Evolutionary conservation across 2,888 invertebrate genomes (phyloP).

Genomic region (Axea sp.): DNA sequence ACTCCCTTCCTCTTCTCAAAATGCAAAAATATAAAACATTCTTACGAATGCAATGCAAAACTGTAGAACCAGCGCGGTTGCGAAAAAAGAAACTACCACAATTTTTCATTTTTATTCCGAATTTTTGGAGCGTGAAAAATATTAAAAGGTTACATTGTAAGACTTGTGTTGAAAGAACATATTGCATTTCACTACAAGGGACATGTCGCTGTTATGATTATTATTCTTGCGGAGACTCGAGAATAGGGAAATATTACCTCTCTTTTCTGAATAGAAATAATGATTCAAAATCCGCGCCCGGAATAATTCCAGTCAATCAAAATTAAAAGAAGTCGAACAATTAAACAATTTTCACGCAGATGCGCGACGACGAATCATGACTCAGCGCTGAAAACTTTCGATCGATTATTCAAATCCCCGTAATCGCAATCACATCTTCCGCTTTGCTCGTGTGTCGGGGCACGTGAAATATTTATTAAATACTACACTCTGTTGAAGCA

Average conservation of each 20-base stretch:
- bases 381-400: constrained; percentile 21
- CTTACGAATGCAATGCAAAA: neutral
- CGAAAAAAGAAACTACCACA: neutral
- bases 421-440: constrained; percentile 45
- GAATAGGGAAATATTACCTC: no score
- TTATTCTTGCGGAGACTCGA: no score
- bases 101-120: constrained; percentile 21
- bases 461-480: constrained; percentile 55
- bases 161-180: constrained; percentile 1
- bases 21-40: no score
- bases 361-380: constrained; percentile 45
- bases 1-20: no score
- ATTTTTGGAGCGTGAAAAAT: constrained; percentile 12
- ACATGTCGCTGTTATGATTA: neutral
- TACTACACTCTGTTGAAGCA: constrained; percentile 7
- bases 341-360: constrained; percentile 37
- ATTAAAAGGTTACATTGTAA: constrained; percentile 17
- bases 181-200: no score
- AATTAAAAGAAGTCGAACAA: constrained; percentile 20
- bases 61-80: no score
- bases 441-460: constrained; percentile 22
- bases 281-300: constrained; percentile 2
- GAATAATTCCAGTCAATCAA: constrained; percentile 9
- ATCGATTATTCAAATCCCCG: constrained; percentile 52
- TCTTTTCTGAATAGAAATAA: neutral